Base-by-base conservation (phyloP, 2,888 invertebrate genomes). In the Eupithecia insigniata region DNA sequence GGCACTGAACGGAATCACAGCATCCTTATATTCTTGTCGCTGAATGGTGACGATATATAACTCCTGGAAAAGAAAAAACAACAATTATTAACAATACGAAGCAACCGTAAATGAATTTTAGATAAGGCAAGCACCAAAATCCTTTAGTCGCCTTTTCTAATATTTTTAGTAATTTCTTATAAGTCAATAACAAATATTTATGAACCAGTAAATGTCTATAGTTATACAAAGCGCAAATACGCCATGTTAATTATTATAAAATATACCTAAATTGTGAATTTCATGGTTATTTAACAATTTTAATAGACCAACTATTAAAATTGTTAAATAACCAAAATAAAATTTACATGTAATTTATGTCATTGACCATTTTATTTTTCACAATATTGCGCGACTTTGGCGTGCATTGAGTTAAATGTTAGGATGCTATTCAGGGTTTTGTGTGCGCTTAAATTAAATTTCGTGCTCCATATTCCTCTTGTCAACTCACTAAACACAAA, bases 11-110 rank as follows among this genome's bases (percentile, higher is more conserved):
- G 65, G 43, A 79, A 88, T 95, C 92, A 95, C 91, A 95, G 90
- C 95, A 95, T 95, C 88, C 95, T 92, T 90, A 96, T 93, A 85
- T 96, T 96, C 88, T 95, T 96, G 90, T 96, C 96, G 76, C 95
- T 95, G 89, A 94, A 95, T 74, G 96, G 96, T 83, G 96, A 96
- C 84, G 95, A 94, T 89, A 96, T 96, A 94, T 96, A 96, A 80
- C 95, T 94, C 89, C 96, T 96, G 95, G 46, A 95, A 95, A 83
- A 84, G 39, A 71, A 80, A 83, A 78, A 83, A 76, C 71, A 77
- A 66, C 39, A 26, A 32, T 28, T 67, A 36, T 61, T 39, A 64
- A 16, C 55, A 26, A 12, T 14, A 26, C 0, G 22, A 55, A 26
- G 55, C 18, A 8, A 66, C n/a, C 18, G 16, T 64, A 14, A 18